Percentiles rank a stretch among this genome's conserved stretches.
These are phyloP conservation scores for Catocala fraxini DNA, from an alignment of 2,888 invertebrate species.

Conservation along the genomic window DNA sequence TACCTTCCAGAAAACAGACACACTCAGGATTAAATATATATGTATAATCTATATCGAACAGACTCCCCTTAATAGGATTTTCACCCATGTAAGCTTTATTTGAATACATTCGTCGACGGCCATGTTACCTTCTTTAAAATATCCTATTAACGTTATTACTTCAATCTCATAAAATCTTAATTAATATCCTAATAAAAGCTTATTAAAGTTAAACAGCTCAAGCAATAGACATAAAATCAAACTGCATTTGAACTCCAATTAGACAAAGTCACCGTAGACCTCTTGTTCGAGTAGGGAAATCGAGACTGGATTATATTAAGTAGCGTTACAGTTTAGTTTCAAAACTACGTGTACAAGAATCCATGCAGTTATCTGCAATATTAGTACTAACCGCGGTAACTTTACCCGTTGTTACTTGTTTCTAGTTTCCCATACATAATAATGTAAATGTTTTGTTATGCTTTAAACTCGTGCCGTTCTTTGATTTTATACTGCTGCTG, in stretches of 20 bases:
- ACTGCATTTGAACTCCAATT: slow-evolving; percentile 36
- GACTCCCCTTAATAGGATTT: not conserved
- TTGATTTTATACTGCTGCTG: not conserved
- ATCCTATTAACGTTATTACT: slow-evolving; percentile 1
- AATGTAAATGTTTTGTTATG: slow-evolving; percentile 61
- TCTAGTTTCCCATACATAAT: slow-evolving; percentile 34
- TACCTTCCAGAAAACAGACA: too few relatives aligned
- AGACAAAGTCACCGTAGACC: slow-evolving; percentile 21
- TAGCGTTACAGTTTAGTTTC: slow-evolving; percentile 20
- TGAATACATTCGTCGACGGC: not conserved
- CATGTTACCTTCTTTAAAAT: not conserved
- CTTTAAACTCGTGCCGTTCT: slow-evolving; percentile 1
- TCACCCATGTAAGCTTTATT: not conserved
- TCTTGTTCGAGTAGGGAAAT: slow-evolving; percentile 15
- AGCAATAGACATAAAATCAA: slow-evolving; percentile 24
- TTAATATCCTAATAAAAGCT: slow-evolving; percentile 8
- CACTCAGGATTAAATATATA: too few relatives aligned
- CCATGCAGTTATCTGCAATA: slow-evolving; percentile 20
- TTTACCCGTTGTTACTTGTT: slow-evolving; percentile 28
- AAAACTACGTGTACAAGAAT: slow-evolving; percentile 17
- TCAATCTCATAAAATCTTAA: slow-evolving; percentile 8
- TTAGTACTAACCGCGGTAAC: slow-evolving; percentile 27
- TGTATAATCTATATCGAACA: not conserved
- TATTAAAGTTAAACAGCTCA: slow-evolving; percentile 9
- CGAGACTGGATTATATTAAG: slow-evolving; percentile 34